phyloP scores from a whole-genome alignment of 2,113 vertebrate species.

The Puma concolor region DNA sequence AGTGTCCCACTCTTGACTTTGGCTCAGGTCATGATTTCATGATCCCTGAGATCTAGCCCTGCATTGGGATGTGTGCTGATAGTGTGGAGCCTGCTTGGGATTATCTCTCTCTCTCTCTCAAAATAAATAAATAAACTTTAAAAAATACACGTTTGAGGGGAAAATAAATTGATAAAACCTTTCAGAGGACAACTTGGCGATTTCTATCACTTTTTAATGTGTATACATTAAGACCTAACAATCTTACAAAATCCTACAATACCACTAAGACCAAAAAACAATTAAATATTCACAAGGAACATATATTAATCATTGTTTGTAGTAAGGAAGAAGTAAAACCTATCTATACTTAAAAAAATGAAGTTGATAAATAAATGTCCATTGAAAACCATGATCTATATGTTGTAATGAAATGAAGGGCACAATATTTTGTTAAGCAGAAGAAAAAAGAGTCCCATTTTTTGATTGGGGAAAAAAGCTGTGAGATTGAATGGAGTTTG shows the following conservation, averaged over 20 bases:
- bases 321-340: neutral
- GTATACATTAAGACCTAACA: neutral
- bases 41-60: too few species aligned
- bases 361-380: neutral
- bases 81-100: too few species aligned
- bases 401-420: neutral
- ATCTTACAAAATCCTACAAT: neutral
- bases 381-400: neutral
- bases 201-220: neutral
- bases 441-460: neutral
- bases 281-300: neutral
- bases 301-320: neutral
- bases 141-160: neutral
- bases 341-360: neutral
- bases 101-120: too few species aligned
- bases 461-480: neutral
- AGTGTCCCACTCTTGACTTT: too few species aligned
- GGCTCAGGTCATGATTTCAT: too few species aligned
- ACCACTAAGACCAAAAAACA: neutral
- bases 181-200: neutral
- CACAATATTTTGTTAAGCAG: neutral
- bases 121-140: too few species aligned
- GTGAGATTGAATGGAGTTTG: neutral
- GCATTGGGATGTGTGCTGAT: too few species aligned
- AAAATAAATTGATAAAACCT: neutral